phyloP scores from a whole-genome alignment of 1,140 invertebrate genomes.

The Elymnias hypermnestra region DNA sequence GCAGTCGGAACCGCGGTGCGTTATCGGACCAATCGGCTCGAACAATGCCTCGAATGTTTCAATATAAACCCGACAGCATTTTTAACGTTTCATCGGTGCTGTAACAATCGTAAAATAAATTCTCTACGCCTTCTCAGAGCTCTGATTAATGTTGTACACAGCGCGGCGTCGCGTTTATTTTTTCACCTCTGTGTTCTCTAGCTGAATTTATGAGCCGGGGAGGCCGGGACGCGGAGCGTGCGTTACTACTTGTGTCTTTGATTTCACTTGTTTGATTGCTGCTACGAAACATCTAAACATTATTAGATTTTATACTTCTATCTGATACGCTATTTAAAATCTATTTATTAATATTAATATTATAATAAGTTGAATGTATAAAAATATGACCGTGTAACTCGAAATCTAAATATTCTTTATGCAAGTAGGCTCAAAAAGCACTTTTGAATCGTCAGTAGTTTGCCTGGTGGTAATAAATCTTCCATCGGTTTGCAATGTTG shows the following conservation, averaged over 20 bases:
- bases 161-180: slow-evolving; percentile 58
- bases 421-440: too few relatives aligned
- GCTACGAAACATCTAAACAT: neutral
- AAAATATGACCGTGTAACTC: too few relatives aligned
- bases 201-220: slow-evolving; percentile 55
- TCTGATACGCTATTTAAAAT: too few relatives aligned
- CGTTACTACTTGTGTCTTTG: slow-evolving; percentile 23
- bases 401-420: too few relatives aligned
- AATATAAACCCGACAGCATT: slow-evolving; percentile 71
- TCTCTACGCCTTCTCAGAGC: slow-evolving; percentile 68
- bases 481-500: too few relatives aligned
- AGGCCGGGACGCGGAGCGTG: slow-evolving; percentile 21
- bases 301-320: too few relatives aligned
- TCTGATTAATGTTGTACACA: slow-evolving; percentile 72
- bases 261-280: slow-evolving; percentile 28
- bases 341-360: too few relatives aligned
- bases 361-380: too few relatives aligned
- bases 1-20: slow-evolving; percentile 51
- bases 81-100: slow-evolving; percentile 72
- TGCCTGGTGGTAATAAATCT: too few relatives aligned
- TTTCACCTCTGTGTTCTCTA: slow-evolving; percentile 62
- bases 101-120: slow-evolving; percentile 75
- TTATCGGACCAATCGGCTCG: slow-evolving; percentile 61
- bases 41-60: slow-evolving; percentile 72
- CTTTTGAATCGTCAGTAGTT: too few relatives aligned